A percentile compares a stretch with the other conserved stretches of the same genome.
Conservation (phyloP, 64 coral and sea anemone genomes). For the Montipora sp. region DNA sequence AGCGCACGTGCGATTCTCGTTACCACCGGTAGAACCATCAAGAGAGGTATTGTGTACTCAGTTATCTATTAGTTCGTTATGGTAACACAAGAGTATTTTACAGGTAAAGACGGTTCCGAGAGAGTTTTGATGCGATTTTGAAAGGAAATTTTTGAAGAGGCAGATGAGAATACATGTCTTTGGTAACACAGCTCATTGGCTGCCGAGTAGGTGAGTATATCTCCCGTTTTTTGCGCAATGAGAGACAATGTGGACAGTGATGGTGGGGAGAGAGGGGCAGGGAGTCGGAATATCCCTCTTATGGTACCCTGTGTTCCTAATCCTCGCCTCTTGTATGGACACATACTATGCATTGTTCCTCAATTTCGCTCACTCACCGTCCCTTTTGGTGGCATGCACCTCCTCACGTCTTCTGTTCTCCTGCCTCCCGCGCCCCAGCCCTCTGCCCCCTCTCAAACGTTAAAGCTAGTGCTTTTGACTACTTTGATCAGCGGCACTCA, state of each 20-base stretch:
- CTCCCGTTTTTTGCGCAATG: too few relatives aligned
- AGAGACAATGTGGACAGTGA: too few relatives aligned
- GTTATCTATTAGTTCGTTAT: neutral
- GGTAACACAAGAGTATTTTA: neutral
- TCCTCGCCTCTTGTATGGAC: neutral
- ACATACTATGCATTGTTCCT: neutral
- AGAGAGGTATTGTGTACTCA: neutral
- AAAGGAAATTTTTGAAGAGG: too few relatives aligned
- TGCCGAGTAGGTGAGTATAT: neutral
- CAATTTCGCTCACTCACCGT: neutral
- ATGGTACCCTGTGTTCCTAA: neutral
- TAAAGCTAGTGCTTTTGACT: neutral
- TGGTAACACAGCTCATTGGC: neutral
- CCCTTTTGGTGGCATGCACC: neutral
- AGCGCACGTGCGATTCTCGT: neutral
- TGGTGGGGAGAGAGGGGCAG: too few relatives aligned
- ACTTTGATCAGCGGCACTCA: neutral
- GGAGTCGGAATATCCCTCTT: neutral
- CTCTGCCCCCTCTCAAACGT: neutral
- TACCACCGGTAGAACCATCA: neutral
- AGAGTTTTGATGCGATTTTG: neutral
- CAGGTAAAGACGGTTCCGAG: neutral
- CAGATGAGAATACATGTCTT: too few relatives aligned
- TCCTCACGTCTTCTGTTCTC: neutral
- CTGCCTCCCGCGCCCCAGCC: neutral